These are phyloP conservation scores for Pomacea maculata DNA, from an alignment of 1,140 invertebrate genomes.

Conservation along the genomic window DNA sequence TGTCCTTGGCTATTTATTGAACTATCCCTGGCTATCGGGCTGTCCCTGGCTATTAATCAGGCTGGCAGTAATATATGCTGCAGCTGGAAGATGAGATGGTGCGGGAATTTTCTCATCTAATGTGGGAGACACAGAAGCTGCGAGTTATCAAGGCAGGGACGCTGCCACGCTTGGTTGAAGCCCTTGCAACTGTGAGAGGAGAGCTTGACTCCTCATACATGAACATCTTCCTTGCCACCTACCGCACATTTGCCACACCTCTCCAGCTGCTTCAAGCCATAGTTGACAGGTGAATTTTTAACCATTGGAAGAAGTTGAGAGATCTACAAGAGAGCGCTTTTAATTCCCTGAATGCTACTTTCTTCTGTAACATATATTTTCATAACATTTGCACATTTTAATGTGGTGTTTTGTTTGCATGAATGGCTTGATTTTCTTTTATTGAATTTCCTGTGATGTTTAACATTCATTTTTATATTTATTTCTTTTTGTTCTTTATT, in stretches of 20 bases:
- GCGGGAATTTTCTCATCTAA: constrained; percentile 71
- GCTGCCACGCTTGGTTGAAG: constrained; percentile 89
- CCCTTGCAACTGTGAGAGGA: constrained; percentile 89
- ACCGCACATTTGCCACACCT: constrained; percentile 85
- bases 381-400: too few species aligned
- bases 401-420: too few species aligned
- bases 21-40: too few species aligned
- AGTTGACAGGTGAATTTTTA: constrained; percentile 41
- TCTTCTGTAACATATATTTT: neutral
- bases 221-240: constrained; percentile 96
- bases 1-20: too few species aligned
- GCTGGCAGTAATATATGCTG: too few species aligned
- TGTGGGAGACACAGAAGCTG: constrained; percentile 99
- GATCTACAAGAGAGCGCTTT: neutral
- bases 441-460: too few species aligned
- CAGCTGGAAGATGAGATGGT: constrained; percentile 55
- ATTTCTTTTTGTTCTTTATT: too few species aligned
- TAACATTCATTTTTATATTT: too few species aligned
- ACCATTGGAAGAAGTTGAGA: neutral
- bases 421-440: too few species aligned
- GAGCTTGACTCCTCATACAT: constrained; percentile 97
- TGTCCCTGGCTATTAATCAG: too few species aligned
- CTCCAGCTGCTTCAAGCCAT: constrained; percentile 78
- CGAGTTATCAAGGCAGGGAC: constrained; percentile 97
- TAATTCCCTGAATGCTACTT: neutral